Base-by-base conservation (phyloP, 2,888 invertebrate species). In the Stenurella melanura region DNA sequence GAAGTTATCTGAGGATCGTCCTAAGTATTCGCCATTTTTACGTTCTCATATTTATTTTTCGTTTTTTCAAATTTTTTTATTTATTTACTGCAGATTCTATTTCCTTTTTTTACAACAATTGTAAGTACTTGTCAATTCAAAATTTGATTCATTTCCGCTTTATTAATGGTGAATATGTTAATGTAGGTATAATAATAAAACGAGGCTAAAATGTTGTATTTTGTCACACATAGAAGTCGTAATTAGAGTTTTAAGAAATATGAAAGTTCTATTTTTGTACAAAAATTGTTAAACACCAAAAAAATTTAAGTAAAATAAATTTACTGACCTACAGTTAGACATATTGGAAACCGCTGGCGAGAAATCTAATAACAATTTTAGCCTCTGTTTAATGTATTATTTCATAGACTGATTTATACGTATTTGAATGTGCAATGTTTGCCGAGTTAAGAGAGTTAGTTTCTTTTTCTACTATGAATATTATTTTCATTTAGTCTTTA, bases 341-440 rank as follows among this genome's bases (percentile, higher is more conserved):
- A 34, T 34, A 9, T 34, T 34, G 0, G 7, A 9, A 9, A 34
- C 30, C 30, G 7, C 6, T 34, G 30, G 7, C 7, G 30, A 34
- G 30, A 34, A 12, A 11, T 42, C 12, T 42, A 15, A 15, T 42
- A 42, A 15, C n/a, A 26, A 18, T 21, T 67, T 67, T 18, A 18
- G 19, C 26, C 54, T 68, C 12, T 57, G 21, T 57, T 26, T 26
- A 68, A 17, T 34, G n/a, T 58, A 57, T 69, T 56, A 57, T 30
- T 54, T 57, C n/a, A 75, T 26, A 71, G 75, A 75, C 75, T 75
- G 75, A 75, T 73, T 74, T 54, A 67, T 30, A 54, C 68, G 69
- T 74, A 70, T 38, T 38, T 74, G 17, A 60, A 71, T 56, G 75
- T 75, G 75, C 75, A 71, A 75, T 75, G 17, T 26, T 42, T 66